Base-by-base conservation (phyloP, 1,140 invertebrate genomes). In the Aplysia californica region DNA sequence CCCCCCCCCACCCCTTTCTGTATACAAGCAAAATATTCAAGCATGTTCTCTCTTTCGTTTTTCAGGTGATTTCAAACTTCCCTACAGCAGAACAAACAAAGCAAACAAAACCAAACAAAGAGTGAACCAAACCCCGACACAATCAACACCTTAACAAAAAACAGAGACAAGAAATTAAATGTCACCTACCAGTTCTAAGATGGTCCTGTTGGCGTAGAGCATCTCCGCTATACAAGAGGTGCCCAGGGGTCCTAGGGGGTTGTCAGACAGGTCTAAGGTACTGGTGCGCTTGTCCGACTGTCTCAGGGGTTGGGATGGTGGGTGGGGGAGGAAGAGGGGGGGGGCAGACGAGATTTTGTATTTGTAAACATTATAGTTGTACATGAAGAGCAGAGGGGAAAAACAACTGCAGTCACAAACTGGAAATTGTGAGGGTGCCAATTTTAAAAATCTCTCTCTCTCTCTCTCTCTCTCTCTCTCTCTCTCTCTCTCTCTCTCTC, bases 241-340 rank as follows among this genome's bases (percentile, higher is more conserved):
- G 4, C 67, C 67, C 15, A 4, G 21, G 26, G 67, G 36, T 41
- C 67, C 67, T 5, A 69, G 38, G 23, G 35, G 67, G 67, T 69
- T 69, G 35, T 41, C 36, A 18, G 67, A 69, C 21, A 69, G 5
- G 67, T 69, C 67, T 20, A 69, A 35, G 26, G 44, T 26, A 44
- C 67, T 69, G 15, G 38, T 69, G n/a, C 35, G 39, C 18, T 15
- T 69, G 67, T 69, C 67, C 3, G 15, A n/a, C 67, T 69, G 29
- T 4, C 10, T 15, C 29, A n/a, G n/a, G n/a, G n/a, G n/a, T n/a
- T n/a, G n/a, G n/a, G n/a, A n/a, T n/a, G n/a, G n/a, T n/a, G n/a
- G n/a, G n/a, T n/a, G n/a, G n/a, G n/a, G n/a, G n/a, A n/a, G n/a
- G n/a, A n/a, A n/a, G n/a, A n/a, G n/a, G n/a, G n/a, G n/a, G n/a